Conservation (phyloP, 2,797 vertebrate species). For the Poecile montanus region DNA sequence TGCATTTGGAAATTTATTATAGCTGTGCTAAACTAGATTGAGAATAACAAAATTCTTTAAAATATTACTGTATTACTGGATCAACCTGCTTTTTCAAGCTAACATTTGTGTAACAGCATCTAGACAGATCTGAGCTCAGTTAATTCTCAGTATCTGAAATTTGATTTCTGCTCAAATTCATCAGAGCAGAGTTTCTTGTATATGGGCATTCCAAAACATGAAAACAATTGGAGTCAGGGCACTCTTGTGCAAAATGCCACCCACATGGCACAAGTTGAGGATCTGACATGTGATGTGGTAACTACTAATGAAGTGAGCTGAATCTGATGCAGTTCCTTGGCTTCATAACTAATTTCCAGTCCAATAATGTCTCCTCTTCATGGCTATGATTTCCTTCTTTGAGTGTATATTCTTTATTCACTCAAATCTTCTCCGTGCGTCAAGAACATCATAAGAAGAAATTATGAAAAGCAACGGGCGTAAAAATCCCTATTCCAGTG, state of each 20-base stretch:
- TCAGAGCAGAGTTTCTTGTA: background rate
- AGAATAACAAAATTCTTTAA: background rate
- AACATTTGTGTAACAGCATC: background rate
- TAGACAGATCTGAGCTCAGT: background rate
- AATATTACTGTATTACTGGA: background rate
- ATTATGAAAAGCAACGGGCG: slow-evolving; percentile 7
- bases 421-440: slow-evolving; percentile 32
- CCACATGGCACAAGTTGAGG: slow-evolving; percentile 5
- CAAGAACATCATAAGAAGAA: slow-evolving; percentile 35
- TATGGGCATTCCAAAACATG: background rate
- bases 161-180: background rate
- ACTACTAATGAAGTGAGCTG: background rate
- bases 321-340: background rate
- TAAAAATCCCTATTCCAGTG: slow-evolving; percentile 31
- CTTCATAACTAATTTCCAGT: slow-evolving; percentile 8
- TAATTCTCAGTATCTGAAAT: background rate
- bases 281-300: background rate
- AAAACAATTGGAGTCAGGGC: background rate
- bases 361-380: background rate
- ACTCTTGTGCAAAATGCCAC: slow-evolving; percentile 26
- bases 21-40: background rate
- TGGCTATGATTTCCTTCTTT: slow-evolving; percentile 18
- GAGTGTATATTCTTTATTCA: slow-evolving; percentile 36
- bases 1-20: background rate
- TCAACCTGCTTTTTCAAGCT: background rate